Conservation (phyloP, 2,888 invertebrate species). For the Himalopsyche tibetana region DNA sequence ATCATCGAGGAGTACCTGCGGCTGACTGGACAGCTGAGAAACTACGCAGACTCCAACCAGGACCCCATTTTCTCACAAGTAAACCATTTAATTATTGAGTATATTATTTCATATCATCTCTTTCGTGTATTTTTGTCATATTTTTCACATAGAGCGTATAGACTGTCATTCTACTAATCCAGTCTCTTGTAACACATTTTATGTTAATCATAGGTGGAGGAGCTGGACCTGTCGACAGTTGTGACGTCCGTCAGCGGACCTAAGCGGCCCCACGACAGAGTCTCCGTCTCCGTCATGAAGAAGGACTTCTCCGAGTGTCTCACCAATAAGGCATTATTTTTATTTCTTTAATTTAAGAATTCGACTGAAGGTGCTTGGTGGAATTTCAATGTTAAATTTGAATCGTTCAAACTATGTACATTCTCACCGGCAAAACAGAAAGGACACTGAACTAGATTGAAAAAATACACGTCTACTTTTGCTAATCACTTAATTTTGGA, state of each 20-base stretch:
- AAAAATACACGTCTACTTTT: too few relatives aligned
- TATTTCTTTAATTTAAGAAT: too few relatives aligned
- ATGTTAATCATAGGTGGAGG: constrained; percentile 79
- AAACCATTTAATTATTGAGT: background rate
- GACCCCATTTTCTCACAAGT: constrained; percentile 90
- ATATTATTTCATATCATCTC: too few relatives aligned
- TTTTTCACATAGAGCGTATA: too few relatives aligned
- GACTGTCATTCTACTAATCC: too few relatives aligned
- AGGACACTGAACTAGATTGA: too few relatives aligned
- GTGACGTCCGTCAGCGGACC: constrained; percentile 98
- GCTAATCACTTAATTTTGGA: too few relatives aligned
- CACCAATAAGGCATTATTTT: constrained; percentile 83
- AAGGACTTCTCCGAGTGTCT: constrained; percentile 91
- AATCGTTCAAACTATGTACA: too few relatives aligned
- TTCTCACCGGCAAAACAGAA: too few relatives aligned
- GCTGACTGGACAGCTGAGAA: constrained; percentile 88
- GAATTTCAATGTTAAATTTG: too few relatives aligned
- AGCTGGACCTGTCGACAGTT: constrained; percentile 90
- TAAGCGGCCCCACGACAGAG: constrained; percentile 97
- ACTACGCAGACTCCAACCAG: constrained; percentile 84
- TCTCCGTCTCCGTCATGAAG: constrained; percentile 93
- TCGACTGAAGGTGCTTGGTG: too few relatives aligned
- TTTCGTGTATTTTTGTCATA: too few relatives aligned
- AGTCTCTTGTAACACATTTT: background rate
- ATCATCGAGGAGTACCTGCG: constrained; percentile 89